Percentiles rank a stretch among this genome's conserved stretches.
Conservation (phyloP, 2,797 vertebrate genomes). For the Muraenolepis orangiensis region DNA sequence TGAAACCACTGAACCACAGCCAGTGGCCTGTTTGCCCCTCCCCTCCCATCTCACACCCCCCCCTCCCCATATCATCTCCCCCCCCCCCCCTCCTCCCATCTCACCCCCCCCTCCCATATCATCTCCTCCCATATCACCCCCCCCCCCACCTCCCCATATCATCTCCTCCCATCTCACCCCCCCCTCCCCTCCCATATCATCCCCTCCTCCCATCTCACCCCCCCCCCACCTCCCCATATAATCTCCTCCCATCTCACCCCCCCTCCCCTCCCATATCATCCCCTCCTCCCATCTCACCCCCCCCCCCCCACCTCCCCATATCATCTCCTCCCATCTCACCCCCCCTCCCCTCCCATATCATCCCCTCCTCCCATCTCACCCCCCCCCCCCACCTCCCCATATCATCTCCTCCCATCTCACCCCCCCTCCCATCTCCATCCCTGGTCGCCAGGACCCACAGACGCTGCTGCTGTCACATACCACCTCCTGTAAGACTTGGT, state of each 20-base stretch:
- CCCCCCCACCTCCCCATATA: background rate
- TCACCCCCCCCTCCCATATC: background rate
- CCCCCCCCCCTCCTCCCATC: background rate
- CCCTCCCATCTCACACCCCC: background rate
- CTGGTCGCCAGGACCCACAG: background rate
- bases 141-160: too few relatives aligned
- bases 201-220: background rate
- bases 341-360: too few relatives aligned
- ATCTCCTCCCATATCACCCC: background rate
- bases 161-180: too few relatives aligned
- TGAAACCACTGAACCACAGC: slow-evolving; percentile 48
- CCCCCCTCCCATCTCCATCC: too few relatives aligned
- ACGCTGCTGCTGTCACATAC: background rate
- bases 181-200: too few relatives aligned
- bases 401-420: too few relatives aligned
- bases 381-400: background rate
- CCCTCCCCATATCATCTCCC: too few relatives aligned
- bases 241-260: too few relatives aligned
- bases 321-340: too few relatives aligned
- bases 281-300: background rate
- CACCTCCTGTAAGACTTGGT: background rate
- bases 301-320: too few relatives aligned
- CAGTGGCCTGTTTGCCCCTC: background rate
- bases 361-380: background rate
- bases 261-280: too few relatives aligned